Conservation (phyloP, 2,888 invertebrate genomes). For the Nomada flava region DNA sequence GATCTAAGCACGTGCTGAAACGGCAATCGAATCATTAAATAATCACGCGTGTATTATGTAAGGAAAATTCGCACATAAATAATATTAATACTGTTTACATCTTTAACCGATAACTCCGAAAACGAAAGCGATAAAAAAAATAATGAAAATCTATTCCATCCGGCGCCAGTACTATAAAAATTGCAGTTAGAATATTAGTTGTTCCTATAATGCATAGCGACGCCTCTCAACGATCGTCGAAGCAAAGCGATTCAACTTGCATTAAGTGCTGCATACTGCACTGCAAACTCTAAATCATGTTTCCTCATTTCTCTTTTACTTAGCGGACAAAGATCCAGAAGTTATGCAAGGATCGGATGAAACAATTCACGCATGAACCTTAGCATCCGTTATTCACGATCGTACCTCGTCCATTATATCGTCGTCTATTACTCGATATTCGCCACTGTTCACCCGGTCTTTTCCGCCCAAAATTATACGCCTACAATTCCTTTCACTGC, state of each 20-base stretch:
- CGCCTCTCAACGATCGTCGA: not conserved
- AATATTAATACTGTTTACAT: too few relatives aligned
- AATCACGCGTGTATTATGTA: not conserved
- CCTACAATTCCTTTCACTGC: not conserved
- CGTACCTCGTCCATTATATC: slow-evolving; percentile 72
- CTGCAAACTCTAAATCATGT: not conserved
- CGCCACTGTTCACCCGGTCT: slow-evolving; percentile 12
- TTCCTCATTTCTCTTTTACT: too few relatives aligned
- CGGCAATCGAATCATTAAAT: not conserved
- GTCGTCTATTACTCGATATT: slow-evolving; percentile 36
- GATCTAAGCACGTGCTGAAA: slow-evolving; percentile 38
- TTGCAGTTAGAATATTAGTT: not conserved
- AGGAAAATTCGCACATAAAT: not conserved
- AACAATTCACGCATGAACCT: slow-evolving; percentile 1
- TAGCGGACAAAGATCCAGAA: not conserved
- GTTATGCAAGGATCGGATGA: not conserved
- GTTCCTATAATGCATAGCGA: not conserved
- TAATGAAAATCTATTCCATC: too few relatives aligned
- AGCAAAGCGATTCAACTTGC: not conserved
- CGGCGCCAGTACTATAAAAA: not conserved
- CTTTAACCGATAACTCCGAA: too few relatives aligned
- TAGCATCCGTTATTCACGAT: slow-evolving; percentile 22
- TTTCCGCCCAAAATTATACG: slow-evolving; percentile 16
- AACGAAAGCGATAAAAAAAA: too few relatives aligned
- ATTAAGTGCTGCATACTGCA: slow-evolving; percentile 8